Base-by-base conservation (phyloP, 1,140 invertebrate genomes). In the Whitmania pigra region DNA sequence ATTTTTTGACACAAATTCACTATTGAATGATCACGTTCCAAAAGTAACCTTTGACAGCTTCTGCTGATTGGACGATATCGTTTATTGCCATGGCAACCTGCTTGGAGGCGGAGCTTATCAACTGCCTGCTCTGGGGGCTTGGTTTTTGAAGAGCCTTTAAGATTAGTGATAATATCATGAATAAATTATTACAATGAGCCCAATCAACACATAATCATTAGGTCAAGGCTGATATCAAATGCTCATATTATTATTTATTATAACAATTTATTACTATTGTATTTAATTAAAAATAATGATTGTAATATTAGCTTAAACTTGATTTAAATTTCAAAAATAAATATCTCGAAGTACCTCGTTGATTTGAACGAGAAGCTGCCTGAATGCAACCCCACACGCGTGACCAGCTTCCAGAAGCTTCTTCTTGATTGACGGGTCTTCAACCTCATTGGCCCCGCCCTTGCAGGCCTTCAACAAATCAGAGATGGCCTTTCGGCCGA, bases 401-500 rank as follows among this genome's bases (percentile, higher is more conserved):
- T 89, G 87, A 15, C 94, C 94, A 18, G 90, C 87, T 77, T 89
- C 86, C 9, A 96, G 78, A 0, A 90, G 90, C 72, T 90, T 87
- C 20, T 86, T 83, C 49, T 87, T 85, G 11, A 94, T 80, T 75
- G 98, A 93, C 2, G 85, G 80, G 0, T 88, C 90, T 80, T 97
- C 94, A 0, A 93, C 91, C 72, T 87, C 86, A 76, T 88, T 88
- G 70, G 91, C 89, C 6, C 92, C 91, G 9, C 89, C 88, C 71
- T 93, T 94, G 81, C 90, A 92, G 2, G 91, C 89, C 15, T 87
- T 85, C 11, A 99, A 83, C 86, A 99, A 89, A 80, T 98, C 95
- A 53, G 90, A 90, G 67, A 99, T 94, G 17, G 94, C 90, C 81
- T 94, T 93, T 66, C 96, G 84, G 7, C 94, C 93, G 82, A 97